Percentiles rank a stretch among this genome's conserved stretches.
These are phyloP conservation scores for Dasypogon diadema DNA, from an alignment of 2,888 invertebrate genomes.

Conservation along the genomic window DNA sequence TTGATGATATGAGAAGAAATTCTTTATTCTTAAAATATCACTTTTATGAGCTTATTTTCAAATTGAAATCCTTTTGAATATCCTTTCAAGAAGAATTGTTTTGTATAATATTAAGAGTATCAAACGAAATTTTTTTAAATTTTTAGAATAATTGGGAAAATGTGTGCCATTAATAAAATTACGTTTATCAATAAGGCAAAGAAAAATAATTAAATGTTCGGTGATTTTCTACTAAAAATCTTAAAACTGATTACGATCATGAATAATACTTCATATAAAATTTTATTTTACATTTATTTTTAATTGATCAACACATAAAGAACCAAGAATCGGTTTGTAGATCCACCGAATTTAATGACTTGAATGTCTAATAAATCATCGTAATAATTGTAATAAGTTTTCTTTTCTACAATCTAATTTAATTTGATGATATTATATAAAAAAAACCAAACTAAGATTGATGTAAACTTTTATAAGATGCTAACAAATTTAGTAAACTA, in stretches of 20 bases:
- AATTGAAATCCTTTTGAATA: too few relatives aligned
- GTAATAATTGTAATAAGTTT: constrained; percentile 17
- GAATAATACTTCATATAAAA: background rate
- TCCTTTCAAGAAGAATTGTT: too few relatives aligned
- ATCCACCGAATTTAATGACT: constrained; percentile 39
- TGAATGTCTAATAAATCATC: background rate
- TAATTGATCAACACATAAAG: background rate
- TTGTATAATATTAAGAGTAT: too few relatives aligned
- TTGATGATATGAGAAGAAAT: too few relatives aligned
- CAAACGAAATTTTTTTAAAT: background rate
- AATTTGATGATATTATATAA: background rate
- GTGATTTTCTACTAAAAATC: background rate
- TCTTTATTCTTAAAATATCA: too few relatives aligned
- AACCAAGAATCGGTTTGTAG: constrained; percentile 30
- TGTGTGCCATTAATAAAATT: background rate
- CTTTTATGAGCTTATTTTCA: too few relatives aligned
- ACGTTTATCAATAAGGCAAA: background rate
- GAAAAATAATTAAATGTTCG: background rate
- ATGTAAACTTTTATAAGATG: constrained; percentile 29
- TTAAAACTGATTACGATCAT: background rate
- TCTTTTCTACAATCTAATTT: background rate
- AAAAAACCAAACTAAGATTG: background rate
- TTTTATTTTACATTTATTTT: background rate
- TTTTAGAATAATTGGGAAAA: background rate
- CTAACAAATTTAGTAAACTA: constrained; percentile 5